phyloP scores from a whole-genome alignment of 2,797 vertebrate species.

The Trematomus bernacchii region DNA sequence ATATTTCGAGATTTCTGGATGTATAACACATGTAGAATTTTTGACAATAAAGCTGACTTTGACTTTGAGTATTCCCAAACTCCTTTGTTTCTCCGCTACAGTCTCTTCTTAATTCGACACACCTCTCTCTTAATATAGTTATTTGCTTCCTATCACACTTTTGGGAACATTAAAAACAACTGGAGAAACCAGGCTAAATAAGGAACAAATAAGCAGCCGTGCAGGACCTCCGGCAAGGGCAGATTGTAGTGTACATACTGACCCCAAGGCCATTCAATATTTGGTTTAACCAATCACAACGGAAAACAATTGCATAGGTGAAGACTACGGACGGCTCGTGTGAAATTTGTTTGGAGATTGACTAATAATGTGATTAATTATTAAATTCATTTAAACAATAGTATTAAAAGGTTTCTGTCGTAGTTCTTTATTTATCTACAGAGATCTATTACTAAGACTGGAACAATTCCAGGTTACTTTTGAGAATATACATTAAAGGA shows the following conservation, averaged over 20 bases:
- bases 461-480: too few species aligned
- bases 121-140: background rate
- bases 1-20: too few species aligned
- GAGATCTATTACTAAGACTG: too few species aligned
- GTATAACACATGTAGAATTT: too few species aligned
- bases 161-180: slow-evolving; percentile 18
- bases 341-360: background rate
- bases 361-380: background rate
- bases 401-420: too few species aligned
- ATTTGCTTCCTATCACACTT: background rate
- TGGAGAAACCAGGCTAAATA: slow-evolving; percentile 17
- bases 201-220: slow-evolving; percentile 27
- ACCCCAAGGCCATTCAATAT: slow-evolving; percentile 14
- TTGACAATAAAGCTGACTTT: too few species aligned
- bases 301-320: background rate
- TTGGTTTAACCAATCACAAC: slow-evolving; percentile 54
- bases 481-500: too few species aligned
- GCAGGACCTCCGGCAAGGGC: slow-evolving; percentile 2
- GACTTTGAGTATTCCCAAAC: slow-evolving; percentile 6
- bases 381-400: too few species aligned
- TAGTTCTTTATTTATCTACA: too few species aligned
- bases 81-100: background rate
- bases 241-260: slow-evolving; percentile 13
- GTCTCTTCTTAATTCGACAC: background rate
- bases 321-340: background rate